Evolutionary conservation across 2,888 invertebrate genomes (phyloP).

Genomic region (Diplazon laetatorius): DNA sequence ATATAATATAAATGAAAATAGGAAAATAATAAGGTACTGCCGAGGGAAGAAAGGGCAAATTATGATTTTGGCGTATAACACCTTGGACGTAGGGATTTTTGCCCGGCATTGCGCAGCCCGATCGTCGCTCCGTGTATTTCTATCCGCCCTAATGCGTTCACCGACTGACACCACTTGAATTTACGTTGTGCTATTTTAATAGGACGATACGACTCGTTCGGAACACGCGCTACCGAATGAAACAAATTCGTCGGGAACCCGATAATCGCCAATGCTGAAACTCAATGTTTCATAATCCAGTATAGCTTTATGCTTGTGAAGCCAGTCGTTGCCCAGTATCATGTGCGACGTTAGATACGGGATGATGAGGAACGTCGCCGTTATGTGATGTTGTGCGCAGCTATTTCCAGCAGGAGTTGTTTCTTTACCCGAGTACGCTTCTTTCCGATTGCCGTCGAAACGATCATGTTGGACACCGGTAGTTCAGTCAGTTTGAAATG

Average conservation of each 20-base stretch:
- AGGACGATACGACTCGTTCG: background rate
- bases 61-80: too few relatives aligned
- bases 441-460: constrained; percentile 16
- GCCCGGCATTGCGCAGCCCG: too few relatives aligned
- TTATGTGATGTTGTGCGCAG: background rate
- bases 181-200: background rate
- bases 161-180: background rate
- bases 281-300: background rate
- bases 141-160: too few relatives aligned
- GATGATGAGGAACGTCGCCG: constrained; percentile 41
- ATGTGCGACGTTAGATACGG: constrained; percentile 41
- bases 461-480: constrained; percentile 34
- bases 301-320: background rate
- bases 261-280: background rate
- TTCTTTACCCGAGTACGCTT: constrained; percentile 14
- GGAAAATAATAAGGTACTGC: too few relatives aligned
- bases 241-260: background rate
- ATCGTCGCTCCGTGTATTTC: too few relatives aligned
- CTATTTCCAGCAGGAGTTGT: background rate
- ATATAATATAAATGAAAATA: too few relatives aligned
- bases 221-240: background rate
- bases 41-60: too few relatives aligned
- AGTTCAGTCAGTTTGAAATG: background rate
- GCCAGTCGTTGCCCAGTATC: constrained; percentile 48
- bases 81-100: too few relatives aligned